Base-by-base conservation (phyloP, 2,888 invertebrate genomes). In the Calliscelio sp. region DNA sequence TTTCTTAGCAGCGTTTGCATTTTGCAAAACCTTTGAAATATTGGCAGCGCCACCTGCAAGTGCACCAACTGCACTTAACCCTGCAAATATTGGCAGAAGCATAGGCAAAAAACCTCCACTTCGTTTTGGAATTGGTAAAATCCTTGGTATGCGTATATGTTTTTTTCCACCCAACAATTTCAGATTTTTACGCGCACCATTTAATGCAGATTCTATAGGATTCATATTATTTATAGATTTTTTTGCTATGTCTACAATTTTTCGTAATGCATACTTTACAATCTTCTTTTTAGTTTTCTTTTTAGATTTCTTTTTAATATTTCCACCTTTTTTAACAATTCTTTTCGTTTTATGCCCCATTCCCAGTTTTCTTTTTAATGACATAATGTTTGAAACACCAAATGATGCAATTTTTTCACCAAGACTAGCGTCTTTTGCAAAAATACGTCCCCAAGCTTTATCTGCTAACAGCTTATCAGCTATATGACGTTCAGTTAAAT, bases 381-480 rank as follows among this genome's bases (percentile, higher is more conserved):
- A 25, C 25, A 68, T 68, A 2, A 68, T 68, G 18, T 55, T 70
- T 70, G 41, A 14, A 5, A 70, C 44, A 16, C 11, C 28, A 8
- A 1, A 59, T 20, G 59, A 57, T 1, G 49, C 46, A 5, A 32
- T 25, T 59, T 71, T 71, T 16, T 71, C 59, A 32, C 11, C 35
- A n/a, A 71, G 1, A 20, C 7, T 70, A n/a, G 46, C 46, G 44
- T 70, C 28, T 28, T 28, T 28, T 28, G 28, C 28, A 28, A 28
- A 28, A 28, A 28, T 28, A 24, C 90, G 81, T 41, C 89, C 35
- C 89, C 85, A 88, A 24, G 91, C 92, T 87, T 87, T 88, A 44
- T 91, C 87, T 10, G 87, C 86, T 11, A 93, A 85, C 25, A 86
- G 32, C 8, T 28, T 28, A 51, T 51, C 51, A 51, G 51, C 51